Conservation (phyloP, 2,888 invertebrate species). For the Calliopum simillimum region DNA sequence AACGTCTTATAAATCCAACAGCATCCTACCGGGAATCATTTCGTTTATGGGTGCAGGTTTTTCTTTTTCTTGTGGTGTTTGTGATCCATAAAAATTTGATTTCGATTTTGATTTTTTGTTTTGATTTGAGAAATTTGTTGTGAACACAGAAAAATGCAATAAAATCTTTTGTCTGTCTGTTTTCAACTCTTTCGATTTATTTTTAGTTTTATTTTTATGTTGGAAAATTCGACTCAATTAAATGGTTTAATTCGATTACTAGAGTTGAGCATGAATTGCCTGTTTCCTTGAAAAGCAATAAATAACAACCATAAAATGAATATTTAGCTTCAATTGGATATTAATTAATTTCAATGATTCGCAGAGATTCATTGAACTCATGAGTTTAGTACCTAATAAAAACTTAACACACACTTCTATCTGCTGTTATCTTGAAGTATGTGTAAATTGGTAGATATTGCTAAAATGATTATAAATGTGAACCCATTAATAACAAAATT, state of each 20-base stretch:
- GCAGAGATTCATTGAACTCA: no score
- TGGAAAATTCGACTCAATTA: slow-evolving; percentile 4
- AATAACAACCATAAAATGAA: background rate
- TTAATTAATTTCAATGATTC: background rate
- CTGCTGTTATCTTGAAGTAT: no score
- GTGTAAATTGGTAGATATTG: no score
- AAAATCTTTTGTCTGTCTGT: background rate
- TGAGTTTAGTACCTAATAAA: no score
- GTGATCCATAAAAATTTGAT: background rate
- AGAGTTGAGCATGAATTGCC: background rate
- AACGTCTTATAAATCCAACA: slow-evolving; percentile 10
- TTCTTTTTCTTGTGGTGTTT: no score
- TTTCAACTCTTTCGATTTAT: no score
- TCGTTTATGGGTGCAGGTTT: background rate
- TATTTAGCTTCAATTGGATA: background rate
- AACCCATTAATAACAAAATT: no score
- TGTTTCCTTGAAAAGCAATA: background rate
- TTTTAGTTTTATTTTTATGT: background rate
- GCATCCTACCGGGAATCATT: slow-evolving; percentile 34
- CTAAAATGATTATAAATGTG: no score
- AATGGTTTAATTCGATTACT: background rate
- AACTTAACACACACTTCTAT: no score
- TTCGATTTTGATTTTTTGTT: slow-evolving; percentile 16
- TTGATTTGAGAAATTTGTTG: slow-evolving; percentile 21
- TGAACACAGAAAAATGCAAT: slow-evolving; percentile 16